Base-by-base conservation (phyloP, 2,113 vertebrate genomes). In the Jacana jacana region DNA sequence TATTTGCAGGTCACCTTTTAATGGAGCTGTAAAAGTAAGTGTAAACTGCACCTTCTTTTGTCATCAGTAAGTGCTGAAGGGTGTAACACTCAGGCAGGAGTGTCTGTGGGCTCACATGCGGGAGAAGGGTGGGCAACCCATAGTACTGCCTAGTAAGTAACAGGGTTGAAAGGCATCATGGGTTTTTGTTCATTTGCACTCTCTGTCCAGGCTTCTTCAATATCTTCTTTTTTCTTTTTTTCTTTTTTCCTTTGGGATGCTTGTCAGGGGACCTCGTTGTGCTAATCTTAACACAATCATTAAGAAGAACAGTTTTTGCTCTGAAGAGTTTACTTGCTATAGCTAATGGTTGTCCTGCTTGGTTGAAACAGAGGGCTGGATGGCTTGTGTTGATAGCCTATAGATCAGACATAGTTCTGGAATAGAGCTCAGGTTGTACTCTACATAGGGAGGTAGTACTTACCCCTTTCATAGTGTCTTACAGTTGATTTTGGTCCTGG, bases 11-110 rank as follows among this genome's bases (percentile, higher is more conserved):
- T 97, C 96, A 96, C 95, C 94, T 97, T 97, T 97, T 93, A 96
- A 96, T 96, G 96, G 96, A 96, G 96, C 93, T 97, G 92, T 97
- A 97, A 97, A 97, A 97, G 94, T 96, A 97, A 96, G 95, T 97
- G 93, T 95, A 97, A 96, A 86, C 92, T 94, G 94, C 91, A 76
- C 92, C 93, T 95, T 92, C 94, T 92, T 96, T 97, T 97, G 92
- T 97, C 91, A 63, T 77, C 92, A 93, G 66, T 96, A 94, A 97
- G 84, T 93, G 88, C 91, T 81, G 87, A 95, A 97, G 88, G 81
- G 79, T 6, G 2, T 93, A 80, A 88, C 49, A 51, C 91, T 87
- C 92, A 96, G 92, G 81, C 54, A 95, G 71, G 75, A 92, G 54
- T 46, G 57, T 81, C 65, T 95, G 61, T 86, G 96, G 72, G 94